Evolutionary conservation across 53 echinoderm and acorn worm genomes (phyloP).

Genomic region (Pentamera pediparva): DNA sequence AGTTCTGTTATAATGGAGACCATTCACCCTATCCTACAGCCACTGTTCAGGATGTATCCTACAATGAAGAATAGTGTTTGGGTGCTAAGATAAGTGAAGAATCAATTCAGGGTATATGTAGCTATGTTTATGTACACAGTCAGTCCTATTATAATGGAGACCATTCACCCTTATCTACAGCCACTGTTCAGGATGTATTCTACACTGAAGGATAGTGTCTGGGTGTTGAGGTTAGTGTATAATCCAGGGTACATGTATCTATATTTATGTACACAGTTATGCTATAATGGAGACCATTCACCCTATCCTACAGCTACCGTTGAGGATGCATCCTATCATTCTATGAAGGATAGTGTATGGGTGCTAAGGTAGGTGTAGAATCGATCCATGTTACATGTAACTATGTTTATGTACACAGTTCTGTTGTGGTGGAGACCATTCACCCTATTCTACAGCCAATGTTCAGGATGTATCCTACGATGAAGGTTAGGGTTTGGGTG

Average conservation of each 20-base stretch:
- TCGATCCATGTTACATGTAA: no score
- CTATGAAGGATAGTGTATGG: no score
- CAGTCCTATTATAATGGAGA: conserved; percentile 40
- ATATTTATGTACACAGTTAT: no score
- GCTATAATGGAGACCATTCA: no score
- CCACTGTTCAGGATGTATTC: conserved; percentile 70
- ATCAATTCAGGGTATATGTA: no score
- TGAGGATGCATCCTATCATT: no score
- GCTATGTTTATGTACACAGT: no score
- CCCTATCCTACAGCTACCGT: no score
- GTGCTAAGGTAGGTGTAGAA: no score
- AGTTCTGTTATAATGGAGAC: conserved; percentile 43
- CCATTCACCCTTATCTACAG: conserved; percentile 49
- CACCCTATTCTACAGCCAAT: conserved; percentile 59
- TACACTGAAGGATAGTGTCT: conserved; percentile 69
- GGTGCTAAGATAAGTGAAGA: conserved; percentile 60
- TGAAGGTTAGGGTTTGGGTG: conserved; percentile 71
- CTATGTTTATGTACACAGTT: conserved; percentile 51
- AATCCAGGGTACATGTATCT: no score
- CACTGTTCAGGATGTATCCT: conserved; percentile 66
- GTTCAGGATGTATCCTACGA: conserved; percentile 62
- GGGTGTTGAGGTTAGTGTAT: conserved; percentile 64
- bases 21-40: conserved; percentile 53
- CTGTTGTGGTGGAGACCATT: conserved; percentile 43
- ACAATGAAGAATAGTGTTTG: conserved; percentile 72